Percentiles rank a stretch among this genome's conserved stretches.
phyloP scores from a whole-genome alignment of 2,888 invertebrate species.

The Miltochrista miniata region DNA sequence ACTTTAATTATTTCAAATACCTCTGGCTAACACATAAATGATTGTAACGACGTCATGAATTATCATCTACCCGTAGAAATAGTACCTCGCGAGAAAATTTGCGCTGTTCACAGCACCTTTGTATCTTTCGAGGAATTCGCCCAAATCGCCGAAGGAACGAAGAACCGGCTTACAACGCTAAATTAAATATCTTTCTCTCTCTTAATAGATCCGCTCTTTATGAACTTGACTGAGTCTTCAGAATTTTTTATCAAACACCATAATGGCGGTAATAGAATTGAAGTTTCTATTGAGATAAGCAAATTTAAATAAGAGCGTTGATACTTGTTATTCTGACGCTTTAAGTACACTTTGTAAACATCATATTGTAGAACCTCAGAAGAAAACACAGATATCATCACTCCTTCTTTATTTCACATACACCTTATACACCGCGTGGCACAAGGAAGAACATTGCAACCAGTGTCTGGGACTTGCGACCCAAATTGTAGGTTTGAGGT shows the following conservation, averaged over 20 bases:
- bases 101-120: conserved; percentile 3
- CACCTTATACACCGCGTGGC: too few relatives aligned
- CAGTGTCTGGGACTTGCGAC: too few relatives aligned
- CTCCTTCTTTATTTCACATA: too few relatives aligned
- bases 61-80: conserved; percentile 3
- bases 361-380: too few relatives aligned
- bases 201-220: conserved; percentile 3
- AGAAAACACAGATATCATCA: too few relatives aligned
- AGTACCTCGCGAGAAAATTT: too few relatives aligned
- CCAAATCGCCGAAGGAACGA: conserved; percentile 4
- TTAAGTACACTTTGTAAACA: neutral
- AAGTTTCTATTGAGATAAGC: too few relatives aligned
- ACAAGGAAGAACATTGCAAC: too few relatives aligned
- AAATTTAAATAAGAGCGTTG: neutral
- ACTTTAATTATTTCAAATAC: conserved; percentile 5
- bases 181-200: conserved; percentile 12
- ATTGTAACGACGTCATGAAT: conserved; percentile 4
- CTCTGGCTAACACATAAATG: conserved; percentile 5
- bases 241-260: too few relatives aligned
- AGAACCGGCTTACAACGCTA: conserved; percentile 8
- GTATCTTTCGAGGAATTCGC: conserved; percentile 10
- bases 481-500: too few relatives aligned
- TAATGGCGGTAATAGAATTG: too few relatives aligned
- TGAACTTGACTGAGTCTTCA: neutral
- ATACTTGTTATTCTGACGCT: neutral